These are phyloP conservation scores for Metacarcinus magister DNA, from an alignment of 2,888 invertebrate species.

Conservation along the genomic window DNA sequence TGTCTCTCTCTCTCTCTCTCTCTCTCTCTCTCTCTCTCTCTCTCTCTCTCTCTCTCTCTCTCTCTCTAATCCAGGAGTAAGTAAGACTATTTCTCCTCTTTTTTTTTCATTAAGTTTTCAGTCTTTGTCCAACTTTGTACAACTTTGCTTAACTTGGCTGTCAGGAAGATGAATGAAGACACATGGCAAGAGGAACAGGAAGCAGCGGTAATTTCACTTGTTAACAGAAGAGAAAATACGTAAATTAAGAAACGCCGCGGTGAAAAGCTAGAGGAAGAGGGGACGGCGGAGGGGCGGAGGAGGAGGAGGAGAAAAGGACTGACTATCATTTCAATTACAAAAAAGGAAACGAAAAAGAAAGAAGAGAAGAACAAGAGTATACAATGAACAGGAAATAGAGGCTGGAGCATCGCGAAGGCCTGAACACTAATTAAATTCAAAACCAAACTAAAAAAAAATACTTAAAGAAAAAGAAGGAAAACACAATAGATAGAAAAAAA, in stretches of 20 bases:
- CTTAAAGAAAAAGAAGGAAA: no score
- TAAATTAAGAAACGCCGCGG: no score
- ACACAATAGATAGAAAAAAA: no score
- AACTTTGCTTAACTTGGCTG: neutral
- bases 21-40: slow-evolving; percentile 2
- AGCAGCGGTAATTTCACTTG: neutral
- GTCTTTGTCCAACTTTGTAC: neutral
- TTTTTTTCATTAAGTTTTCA: neutral
- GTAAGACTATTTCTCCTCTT: no score
- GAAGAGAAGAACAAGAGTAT: no score
- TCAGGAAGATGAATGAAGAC: neutral
- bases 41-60: slow-evolving; percentile 20
- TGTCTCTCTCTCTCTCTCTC: neutral
- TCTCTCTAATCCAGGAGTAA: no score
- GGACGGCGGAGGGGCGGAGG: no score
- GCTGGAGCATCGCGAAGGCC: no score
- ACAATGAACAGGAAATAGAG: no score
- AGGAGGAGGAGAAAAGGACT: neutral
- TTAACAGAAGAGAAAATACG: neutral
- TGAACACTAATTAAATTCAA: no score
- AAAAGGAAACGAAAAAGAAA: neutral
- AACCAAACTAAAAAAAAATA: no score
- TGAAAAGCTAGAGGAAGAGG: no score
- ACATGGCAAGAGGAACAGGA: neutral
- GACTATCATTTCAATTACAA: neutral